Base-by-base conservation (phyloP, 2,888 invertebrate genomes). In the Pilophorus perplexus region DNA sequence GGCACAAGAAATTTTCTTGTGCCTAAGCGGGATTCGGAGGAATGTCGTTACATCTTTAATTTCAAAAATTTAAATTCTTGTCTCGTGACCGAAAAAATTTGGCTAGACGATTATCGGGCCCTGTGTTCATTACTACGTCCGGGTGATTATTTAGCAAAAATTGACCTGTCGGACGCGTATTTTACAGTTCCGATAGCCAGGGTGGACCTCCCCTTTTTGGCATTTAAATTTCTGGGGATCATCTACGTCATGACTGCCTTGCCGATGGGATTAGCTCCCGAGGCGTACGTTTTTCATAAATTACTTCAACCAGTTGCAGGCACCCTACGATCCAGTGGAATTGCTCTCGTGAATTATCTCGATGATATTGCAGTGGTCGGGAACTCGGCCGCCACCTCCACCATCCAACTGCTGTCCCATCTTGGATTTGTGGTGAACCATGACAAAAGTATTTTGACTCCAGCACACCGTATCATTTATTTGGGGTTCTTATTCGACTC, bases 41-140 rank as follows among this genome's bases (percentile, higher is more conserved):
- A 18, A n/a, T 23, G 2, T 23, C 23, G 48, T 2, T 48, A 23
- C 12, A 33, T 54, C 16, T 33, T 28, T 2, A 54, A 54, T 22
- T 18, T 54, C 4, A 28, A 33, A 54, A 23, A 52, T 3, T n/a
- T n/a, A n/a, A n/a, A n/a, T n/a, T n/a, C 27, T 8, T 52, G 12
- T 8, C 18, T 52, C 25, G 5, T 27, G 3, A 22, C 23, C 3
- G 22, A 52, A 12, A 8, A 28, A 4, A 25, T 52, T 28, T 5
- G 52, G n/a, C 18, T 52, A 27, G 52, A 52, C 12, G 52, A 52
- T n/a, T 22, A 22, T 25, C 23, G 52, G 10, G 12, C 52, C 6
- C n/a, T 52, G 3, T 6, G 10, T 6, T 12, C 22, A 14, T 27
- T 52, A 12, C 18, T 52, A 25, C 3, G 18, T 12, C 25, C 23